Base-by-base conservation (phyloP, 2,888 invertebrate genomes). In the Eristalinus aeneus region DNA sequence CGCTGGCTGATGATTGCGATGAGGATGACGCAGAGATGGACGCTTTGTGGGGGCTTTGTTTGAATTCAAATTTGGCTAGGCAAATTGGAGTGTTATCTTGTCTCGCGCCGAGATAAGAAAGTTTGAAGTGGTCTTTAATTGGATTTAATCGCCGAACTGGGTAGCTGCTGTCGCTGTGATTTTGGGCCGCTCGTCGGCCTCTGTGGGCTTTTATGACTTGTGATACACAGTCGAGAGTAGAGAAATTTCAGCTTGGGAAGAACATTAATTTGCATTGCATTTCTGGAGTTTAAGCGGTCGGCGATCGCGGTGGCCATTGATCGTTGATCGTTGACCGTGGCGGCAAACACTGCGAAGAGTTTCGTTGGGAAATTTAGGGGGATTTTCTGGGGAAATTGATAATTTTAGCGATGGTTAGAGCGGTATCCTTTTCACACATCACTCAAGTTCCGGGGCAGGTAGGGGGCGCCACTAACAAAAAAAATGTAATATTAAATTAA, bases 81-180 rank as follows among this genome's bases (percentile, higher is more conserved):
- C 80, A 80, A 80, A 74, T 74, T 80, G 8, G 60, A 61, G 11
- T 34, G 32, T 16, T 46, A 46, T 46, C 46, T 16, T n/a, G 46
- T 16, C 46, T n/a, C 46, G 46, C 46, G 3, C n/a, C 16, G 16
- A 46, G 46, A 46, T 46, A 46, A 46, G 46, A 46, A 46, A 46
- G 46, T 46, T n/a, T 46, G 46, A 46, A 46, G 16, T 46, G 46
- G 16, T 46, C 46, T 46, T 63, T 79, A 68, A 72, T 78, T 68
- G 61, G 65, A 16, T 46, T 16, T 46, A 46, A 46, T 46, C 46
- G 46, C 8, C 16, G 8, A 1, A 8, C 4, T 6, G 46, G 16
- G 46, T 46, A 5, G 46, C 46, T 46, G 46, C 16, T 46, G 46
- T 16, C 6, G 16, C 16, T 46, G 12, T 12, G n/a, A 1, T 1